Percentiles rank a stretch among this genome's conserved stretches.
Evolutionary conservation across 2,113 vertebrate species (phyloP).

Genomic region (Calidris pygmaea): DNA sequence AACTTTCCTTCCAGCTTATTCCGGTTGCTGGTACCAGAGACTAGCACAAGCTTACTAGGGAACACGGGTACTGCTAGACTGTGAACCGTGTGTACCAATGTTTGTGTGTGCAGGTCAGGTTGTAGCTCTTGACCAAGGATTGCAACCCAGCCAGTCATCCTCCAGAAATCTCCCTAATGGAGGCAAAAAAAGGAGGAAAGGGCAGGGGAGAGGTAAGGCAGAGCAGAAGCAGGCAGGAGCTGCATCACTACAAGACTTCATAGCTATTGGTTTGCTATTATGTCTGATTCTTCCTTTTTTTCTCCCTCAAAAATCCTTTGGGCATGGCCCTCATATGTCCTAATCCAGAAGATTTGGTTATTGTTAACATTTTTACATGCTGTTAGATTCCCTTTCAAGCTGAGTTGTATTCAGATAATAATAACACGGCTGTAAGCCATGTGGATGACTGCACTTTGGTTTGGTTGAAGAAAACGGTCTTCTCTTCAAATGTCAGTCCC

Average conservation of each 20-base stretch:
- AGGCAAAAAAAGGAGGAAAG: neutral
- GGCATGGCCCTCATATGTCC: neutral
- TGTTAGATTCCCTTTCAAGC: neutral
- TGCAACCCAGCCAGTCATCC: neutral
- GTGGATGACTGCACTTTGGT: neutral
- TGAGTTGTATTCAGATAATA: neutral
- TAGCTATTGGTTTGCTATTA: neutral
- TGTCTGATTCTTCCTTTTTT: neutral
- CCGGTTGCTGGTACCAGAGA: accelerated
- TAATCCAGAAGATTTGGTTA: neutral
- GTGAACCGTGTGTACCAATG: accelerated
- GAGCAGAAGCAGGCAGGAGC: neutral
- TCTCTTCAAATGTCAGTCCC: neutral
- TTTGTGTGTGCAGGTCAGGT: neutral
- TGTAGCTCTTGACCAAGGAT: neutral
- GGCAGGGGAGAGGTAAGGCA: neutral
- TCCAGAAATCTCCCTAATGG: neutral
- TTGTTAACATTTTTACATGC: neutral
- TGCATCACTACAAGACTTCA: neutral
- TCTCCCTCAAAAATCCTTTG: neutral
- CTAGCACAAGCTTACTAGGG: accelerated
- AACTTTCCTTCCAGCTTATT: neutral
- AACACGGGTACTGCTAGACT: neutral
- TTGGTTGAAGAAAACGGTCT: neutral
- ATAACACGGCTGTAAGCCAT: neutral